Percentiles rank a stretch among this genome's conserved stretches.
phyloP scores from a whole-genome alignment of 1,140 invertebrate species.

The Drosophila varians region DNA sequence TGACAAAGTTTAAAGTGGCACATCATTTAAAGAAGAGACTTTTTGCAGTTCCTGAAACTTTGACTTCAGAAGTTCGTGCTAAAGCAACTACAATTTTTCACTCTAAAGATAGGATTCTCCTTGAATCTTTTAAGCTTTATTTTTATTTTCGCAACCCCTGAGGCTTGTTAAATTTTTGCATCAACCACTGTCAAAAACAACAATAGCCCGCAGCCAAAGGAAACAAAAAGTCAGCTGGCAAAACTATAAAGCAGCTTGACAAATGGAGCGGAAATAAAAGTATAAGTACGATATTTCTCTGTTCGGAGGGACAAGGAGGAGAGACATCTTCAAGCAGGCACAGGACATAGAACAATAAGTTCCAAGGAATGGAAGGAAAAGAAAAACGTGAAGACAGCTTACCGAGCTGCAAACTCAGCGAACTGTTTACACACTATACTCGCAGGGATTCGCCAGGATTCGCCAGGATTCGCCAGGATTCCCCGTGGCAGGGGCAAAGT shows the following conservation, averaged over 20 bases:
- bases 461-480: constrained; percentile 26
- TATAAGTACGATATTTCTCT: constrained; percentile 26
- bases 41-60: not conserved
- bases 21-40: not conserved
- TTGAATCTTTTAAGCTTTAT: not conserved
- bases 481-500: constrained; percentile 31
- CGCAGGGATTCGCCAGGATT: constrained; percentile 20
- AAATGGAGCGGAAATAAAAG: constrained; percentile 72
- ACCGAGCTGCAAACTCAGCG: constrained; percentile 41
- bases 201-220: constrained; percentile 16
- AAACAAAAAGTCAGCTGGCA: constrained; percentile 32
- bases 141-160: not conserved
- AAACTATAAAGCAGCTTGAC: constrained; percentile 62
- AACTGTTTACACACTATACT: constrained; percentile 48
- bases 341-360: constrained; percentile 4
- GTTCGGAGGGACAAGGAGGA: not conserved
- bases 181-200: constrained; percentile 10
- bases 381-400: constrained; percentile 42
- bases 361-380: not conserved
- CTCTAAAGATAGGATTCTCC: not conserved
- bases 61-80: not conserved
- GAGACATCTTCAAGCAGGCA: constrained; percentile 10
- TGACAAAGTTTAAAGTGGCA: not conserved
- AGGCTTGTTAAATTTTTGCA: constrained; percentile 15
- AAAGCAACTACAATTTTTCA: not conserved